Evolutionary conservation across 2,888 invertebrate genomes (phyloP), one percentile per base, ranked within the genome.

Genomic region (Taphrorychus bicolor): DNA sequence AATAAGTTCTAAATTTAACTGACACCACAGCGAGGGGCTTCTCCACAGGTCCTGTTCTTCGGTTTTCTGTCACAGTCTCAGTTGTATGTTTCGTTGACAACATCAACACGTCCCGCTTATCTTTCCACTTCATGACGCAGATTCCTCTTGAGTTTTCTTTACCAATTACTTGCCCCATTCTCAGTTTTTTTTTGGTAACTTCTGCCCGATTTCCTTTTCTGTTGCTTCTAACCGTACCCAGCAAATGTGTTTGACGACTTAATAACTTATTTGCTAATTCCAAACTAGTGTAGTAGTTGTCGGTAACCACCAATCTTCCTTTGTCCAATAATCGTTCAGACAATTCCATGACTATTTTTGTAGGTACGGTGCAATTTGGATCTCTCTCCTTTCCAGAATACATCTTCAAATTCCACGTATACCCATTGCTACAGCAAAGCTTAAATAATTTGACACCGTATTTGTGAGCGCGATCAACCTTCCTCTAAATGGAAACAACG

Each of bases 401-500:
- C 16, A 51, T 19, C 19, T 51, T 51, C 17, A 16, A 17, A 19
- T 51, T 51, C 51, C 51, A 51, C 14, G 51, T 51, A 19, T 51
- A 51, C 7, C 51, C 51, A 19, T 17, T 19, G 5, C 5, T 7
- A 18, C 51, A 51, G 14, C 19, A 51, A 5, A 51, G 19, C 14
- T 51, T 51, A 19, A 51, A 51, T 18, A 19, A 7, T 51, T 51
- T 51, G 4, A 51, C 16, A n/a, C 51, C 51, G 19, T 51, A 51
- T 5, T 51, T 51, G 19, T 51, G 51, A 9, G 18, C 51, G 74
- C 74, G 40, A 74, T 45, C 17, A 75, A 72, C 24, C 72, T 65
- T 18, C 73, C 73, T 58, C 73, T 72, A 70, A 73, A 74, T 60
- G 72, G 73, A 54, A 76, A 70, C 63, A 74, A 69, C 42, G 73